Evolutionary conservation across 1,140 invertebrate genomes (phyloP), one percentile per base, ranked within the genome.

Genomic region (Orius laevigatus): DNA sequence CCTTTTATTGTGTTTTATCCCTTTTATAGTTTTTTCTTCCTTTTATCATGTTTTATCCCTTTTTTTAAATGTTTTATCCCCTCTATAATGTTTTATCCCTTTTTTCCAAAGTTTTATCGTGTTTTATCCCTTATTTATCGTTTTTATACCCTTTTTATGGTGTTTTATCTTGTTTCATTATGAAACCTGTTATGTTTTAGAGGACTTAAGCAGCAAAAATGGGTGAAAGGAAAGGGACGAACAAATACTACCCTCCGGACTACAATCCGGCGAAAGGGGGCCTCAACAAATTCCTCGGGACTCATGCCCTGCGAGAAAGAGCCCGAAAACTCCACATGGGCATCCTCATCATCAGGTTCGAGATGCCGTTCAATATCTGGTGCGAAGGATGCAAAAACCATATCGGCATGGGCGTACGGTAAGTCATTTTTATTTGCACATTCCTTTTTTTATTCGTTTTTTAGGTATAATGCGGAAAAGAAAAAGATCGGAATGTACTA

Each of bases 291-390:
- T 88, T 86, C 65, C 71, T 83, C 60, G 94, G 94, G 15, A 92
- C 87, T 12, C 95, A 98, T 78, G 91, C 95, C 0, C 66, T 98
- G 18, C 75, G 95, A 36, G 94, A 99, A 66, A 71, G 95, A 56
- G 95, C 93, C 1, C 69, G 82, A 15, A 98, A 98, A 68, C 70
- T 98, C 0, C 81, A 93, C 58, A 73, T 92, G 67, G 95, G 95
- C 11, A 98, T 99, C 53, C 76, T 98, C 33, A 93, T 98, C 41
- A 97, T 99, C 54, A 76, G 94, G 48, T 99, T 99, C 77, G 96
- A 99, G 70, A 95, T 99, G 92, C 96, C 96, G 1, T 99, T 94
- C 59, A 99, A 99, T 66, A 98, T 99, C 55, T 99, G 93, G 93
- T 97, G 93, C 59, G 82, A 92, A 44, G 93, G 93, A 20, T 99